Evolutionary conservation across 2,888 invertebrate genomes (phyloP).

Genomic region (Trilocha varians): DNA sequence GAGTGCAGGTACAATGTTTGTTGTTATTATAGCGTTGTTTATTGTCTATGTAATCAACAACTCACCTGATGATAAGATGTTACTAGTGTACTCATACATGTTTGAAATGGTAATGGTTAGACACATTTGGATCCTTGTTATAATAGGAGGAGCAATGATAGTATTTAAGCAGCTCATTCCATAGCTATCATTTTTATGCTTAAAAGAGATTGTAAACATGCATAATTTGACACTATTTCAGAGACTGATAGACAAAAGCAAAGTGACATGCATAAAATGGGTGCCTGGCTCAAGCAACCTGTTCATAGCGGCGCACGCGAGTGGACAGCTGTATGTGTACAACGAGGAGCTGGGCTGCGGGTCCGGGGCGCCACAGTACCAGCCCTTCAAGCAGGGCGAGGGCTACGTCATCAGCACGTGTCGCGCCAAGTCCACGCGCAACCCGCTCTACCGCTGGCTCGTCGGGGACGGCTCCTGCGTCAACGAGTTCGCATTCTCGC

Average conservation of each 20-base stretch:
- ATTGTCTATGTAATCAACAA: too few relatives aligned
- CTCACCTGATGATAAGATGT: too few relatives aligned
- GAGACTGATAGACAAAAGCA: constrained; percentile 93
- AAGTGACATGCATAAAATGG: constrained; percentile 98
- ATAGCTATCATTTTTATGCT: too few relatives aligned
- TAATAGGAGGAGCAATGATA: too few relatives aligned
- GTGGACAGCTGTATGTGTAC: constrained; percentile 97
- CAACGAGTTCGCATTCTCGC: constrained; percentile 98
- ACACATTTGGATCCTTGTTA: too few relatives aligned
- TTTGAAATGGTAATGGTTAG: too few relatives aligned
- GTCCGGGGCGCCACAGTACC: constrained; percentile 93
- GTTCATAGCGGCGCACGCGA: constrained; percentile 95
- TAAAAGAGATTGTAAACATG: too few relatives aligned
- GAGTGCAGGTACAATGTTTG: too few relatives aligned
- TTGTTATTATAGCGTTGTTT: too few relatives aligned
- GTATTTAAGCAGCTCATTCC: too few relatives aligned
- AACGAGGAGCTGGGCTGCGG: constrained; percentile 96
- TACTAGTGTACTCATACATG: too few relatives aligned
- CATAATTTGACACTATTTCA: constrained; percentile 50
- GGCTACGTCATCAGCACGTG: constrained; percentile 96
- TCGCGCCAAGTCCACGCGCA: constrained; percentile 95
- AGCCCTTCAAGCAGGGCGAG: constrained; percentile 95
- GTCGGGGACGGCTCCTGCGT: constrained; percentile 89
- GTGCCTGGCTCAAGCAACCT: constrained; percentile 95
- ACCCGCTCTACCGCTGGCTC: constrained; percentile 90